Conservation (phyloP, 2,888 invertebrate species). For the Neria commutata region DNA sequence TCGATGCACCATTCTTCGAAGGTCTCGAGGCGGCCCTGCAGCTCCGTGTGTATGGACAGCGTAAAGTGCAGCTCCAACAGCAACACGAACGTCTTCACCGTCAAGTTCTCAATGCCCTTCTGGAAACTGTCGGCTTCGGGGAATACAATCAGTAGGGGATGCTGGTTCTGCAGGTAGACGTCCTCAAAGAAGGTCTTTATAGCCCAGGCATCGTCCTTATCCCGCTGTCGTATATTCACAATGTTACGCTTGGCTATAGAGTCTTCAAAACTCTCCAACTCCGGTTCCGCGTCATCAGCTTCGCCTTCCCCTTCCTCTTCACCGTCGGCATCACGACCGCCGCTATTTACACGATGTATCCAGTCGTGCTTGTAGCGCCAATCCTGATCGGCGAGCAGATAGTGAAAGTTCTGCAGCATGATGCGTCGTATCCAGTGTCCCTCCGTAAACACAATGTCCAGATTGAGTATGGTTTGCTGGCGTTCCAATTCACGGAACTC, state of each 20-base stretch:
- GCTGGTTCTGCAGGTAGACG: constrained; percentile 48
- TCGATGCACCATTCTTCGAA: constrained; percentile 52
- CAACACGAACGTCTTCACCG: constrained; percentile 54
- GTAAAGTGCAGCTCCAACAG: constrained; percentile 57
- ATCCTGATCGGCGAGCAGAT: constrained; percentile 55
- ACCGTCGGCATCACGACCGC: neutral
- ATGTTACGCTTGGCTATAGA: constrained; percentile 51
- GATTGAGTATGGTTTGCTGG: constrained; percentile 47
- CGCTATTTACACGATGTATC: constrained; percentile 49
- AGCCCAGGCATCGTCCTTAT: constrained; percentile 58
- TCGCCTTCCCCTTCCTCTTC: constrained; percentile 28
- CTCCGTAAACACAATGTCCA: constrained; percentile 60
- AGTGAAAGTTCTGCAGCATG: constrained; percentile 60
- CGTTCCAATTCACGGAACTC: constrained; percentile 44
- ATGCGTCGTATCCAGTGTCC: constrained; percentile 56
- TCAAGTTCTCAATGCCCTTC: constrained; percentile 50
- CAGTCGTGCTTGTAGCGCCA: constrained; percentile 59
- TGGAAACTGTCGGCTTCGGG: constrained; percentile 48
- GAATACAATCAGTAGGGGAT: constrained; percentile 53
- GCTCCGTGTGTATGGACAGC: constrained; percentile 51
- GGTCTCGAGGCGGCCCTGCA: constrained; percentile 48
- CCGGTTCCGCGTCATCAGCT: constrained; percentile 31
- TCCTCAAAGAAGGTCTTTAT: constrained; percentile 58
- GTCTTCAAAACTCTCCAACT: constrained; percentile 51
- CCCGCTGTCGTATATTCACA: constrained; percentile 52